phyloP scores from a whole-genome alignment of 2,797 vertebrate genomes.

The Melanotaenia parkinsoni region DNA sequence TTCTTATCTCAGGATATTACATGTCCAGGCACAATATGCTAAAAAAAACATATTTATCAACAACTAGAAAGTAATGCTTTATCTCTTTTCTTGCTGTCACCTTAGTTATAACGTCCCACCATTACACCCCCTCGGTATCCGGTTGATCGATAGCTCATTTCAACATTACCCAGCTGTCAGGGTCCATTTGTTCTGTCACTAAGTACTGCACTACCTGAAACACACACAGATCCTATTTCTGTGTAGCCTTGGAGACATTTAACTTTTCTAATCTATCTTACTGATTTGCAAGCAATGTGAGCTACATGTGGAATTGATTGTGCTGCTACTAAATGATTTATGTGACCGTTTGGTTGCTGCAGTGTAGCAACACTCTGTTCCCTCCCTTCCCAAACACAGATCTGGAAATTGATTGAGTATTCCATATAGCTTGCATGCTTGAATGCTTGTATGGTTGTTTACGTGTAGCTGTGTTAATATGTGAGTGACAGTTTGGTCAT shows the following conservation, averaged over 20 bases:
- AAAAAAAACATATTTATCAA: background rate
- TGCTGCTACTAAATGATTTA: constrained; percentile 41
- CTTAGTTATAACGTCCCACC: background rate
- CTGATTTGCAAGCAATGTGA: constrained; percentile 27
- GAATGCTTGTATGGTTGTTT: constrained; percentile 17
- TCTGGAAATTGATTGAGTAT: constrained; percentile 31
- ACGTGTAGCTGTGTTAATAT: constrained; percentile 8
- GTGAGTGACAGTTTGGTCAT: background rate
- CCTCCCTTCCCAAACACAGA: constrained; percentile 13
- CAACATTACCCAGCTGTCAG: constrained; percentile 44
- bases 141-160: constrained; percentile 63
- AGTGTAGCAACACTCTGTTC: constrained; percentile 30
- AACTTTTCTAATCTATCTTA: constrained; percentile 58
- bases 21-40: background rate
- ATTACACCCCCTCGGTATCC: background rate
- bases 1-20: background rate
- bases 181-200: constrained; percentile 39
- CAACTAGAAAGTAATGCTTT: constrained; percentile 9
- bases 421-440: constrained; percentile 2
- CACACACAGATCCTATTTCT: constrained; percentile 11
- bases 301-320: constrained; percentile 39
- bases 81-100: constrained; percentile 20
- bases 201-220: constrained; percentile 17
- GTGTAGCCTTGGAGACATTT: constrained; percentile 16
- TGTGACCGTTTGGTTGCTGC: constrained; percentile 27